These are phyloP conservation scores for Solenopsis fugax DNA, from an alignment of 1,140 invertebrate genomes.

Conservation along the genomic window DNA sequence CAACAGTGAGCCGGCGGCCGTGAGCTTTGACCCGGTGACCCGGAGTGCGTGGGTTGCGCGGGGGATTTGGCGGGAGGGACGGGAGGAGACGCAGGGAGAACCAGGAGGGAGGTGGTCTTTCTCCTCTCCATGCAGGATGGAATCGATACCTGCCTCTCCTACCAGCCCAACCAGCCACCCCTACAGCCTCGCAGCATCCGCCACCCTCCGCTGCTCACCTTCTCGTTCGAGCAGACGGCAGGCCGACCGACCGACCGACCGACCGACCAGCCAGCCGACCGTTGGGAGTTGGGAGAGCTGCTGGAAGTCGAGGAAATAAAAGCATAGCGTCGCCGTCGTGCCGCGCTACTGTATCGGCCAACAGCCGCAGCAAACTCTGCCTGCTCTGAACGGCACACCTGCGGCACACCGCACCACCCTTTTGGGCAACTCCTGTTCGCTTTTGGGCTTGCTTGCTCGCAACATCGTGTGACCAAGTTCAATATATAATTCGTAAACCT, in stretches of 20 bases:
- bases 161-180: slow-evolving; percentile 75
- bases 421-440: background rate
- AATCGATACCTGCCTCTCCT: slow-evolving; percentile 84
- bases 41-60: slow-evolving; percentile 78
- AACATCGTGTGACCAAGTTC: background rate
- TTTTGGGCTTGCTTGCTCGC: background rate
- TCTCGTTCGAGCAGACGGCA: slow-evolving; percentile 66
- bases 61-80: slow-evolving; percentile 47
- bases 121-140: slow-evolving; percentile 80
- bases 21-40: slow-evolving; percentile 86
- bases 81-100: slow-evolving; percentile 44
- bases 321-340: slow-evolving; percentile 55
- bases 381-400: slow-evolving; percentile 24
- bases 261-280: slow-evolving; percentile 31
- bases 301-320: slow-evolving; percentile 63
- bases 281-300: slow-evolving; percentile 22
- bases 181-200: slow-evolving; percentile 60
- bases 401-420: slow-evolving; percentile 28
- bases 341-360: slow-evolving; percentile 33
- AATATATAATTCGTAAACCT: slow-evolving; percentile 6
- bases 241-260: slow-evolving; percentile 40
- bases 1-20: slow-evolving; percentile 84
- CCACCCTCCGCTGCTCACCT: slow-evolving; percentile 51
- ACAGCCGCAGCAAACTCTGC: slow-evolving; percentile 43
- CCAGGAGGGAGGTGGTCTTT: slow-evolving; percentile 57